Evolutionary conservation across 1,140 invertebrate species (phyloP).

Genomic region (Caenorhabditis brenneri): DNA sequence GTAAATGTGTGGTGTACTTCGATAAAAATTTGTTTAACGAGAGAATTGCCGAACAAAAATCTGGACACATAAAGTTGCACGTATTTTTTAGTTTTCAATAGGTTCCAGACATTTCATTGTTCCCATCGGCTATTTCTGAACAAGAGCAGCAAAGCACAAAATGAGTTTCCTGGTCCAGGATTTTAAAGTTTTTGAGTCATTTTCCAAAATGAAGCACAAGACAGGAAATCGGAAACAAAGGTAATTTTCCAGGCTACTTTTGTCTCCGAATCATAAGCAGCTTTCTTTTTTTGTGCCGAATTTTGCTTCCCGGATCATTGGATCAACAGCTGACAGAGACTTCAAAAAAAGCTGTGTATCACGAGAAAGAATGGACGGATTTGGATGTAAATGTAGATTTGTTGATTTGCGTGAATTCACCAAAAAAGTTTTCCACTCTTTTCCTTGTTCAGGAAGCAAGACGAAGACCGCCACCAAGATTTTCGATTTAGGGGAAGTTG

Average conservation of each 20-base stretch:
- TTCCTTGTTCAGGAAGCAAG: slow-evolving; percentile 21
- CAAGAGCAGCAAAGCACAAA: not conserved
- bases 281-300: not conserved
- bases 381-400: slow-evolving; percentile 19
- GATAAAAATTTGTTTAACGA: too few relatives aligned
- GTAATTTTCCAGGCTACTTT: not conserved
- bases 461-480: not conserved
- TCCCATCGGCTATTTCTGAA: slow-evolving; percentile 1
- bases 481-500: not conserved
- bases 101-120: not conserved
- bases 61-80: not conserved
- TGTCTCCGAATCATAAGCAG: not conserved
- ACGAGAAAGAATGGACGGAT: not conserved
- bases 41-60: not conserved
- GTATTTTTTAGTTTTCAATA: too few relatives aligned
- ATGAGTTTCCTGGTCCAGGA: not conserved
- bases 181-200: not conserved
- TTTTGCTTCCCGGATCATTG: not conserved
- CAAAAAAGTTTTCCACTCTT: not conserved
- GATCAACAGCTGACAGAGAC: not conserved
- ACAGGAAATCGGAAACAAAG: slow-evolving; percentile 11
- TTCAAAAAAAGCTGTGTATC: not conserved
- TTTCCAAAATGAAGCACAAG: not conserved
- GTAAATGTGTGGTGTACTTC: not conserved
- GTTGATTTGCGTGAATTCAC: slow-evolving; percentile 26